Percentiles rank a stretch among this genome's conserved stretches.
These are phyloP conservation scores for Andricus curvator DNA, from an alignment of 2,888 invertebrate species.

Conservation along the genomic window DNA sequence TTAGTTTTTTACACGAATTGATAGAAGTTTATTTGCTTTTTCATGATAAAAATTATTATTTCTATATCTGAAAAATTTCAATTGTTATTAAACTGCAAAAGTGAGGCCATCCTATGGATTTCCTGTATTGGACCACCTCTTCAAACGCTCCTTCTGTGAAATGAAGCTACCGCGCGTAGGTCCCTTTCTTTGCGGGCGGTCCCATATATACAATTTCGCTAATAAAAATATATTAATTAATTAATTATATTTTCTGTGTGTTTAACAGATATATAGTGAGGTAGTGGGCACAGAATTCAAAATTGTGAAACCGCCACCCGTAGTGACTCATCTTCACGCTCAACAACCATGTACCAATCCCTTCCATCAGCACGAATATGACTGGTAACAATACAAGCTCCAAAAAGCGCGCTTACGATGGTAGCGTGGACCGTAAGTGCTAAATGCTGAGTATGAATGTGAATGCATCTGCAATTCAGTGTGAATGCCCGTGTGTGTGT, in stretches of 20 bases:
- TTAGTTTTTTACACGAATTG: no score
- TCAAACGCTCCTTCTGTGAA: no score
- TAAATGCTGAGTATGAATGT: slow-evolving; percentile 14
- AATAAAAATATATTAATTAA: no score
- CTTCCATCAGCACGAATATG: slow-evolving; percentile 75
- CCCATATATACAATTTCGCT: no score
- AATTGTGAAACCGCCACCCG: slow-evolving; percentile 68
- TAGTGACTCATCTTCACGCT: slow-evolving; percentile 74
- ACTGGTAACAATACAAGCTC: slow-evolving; percentile 71
- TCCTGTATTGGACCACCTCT: no score
- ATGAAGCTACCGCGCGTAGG: no score
- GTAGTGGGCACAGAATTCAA: slow-evolving; percentile 69
- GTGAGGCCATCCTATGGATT: no score
- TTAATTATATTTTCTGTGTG: slow-evolving; percentile 9
- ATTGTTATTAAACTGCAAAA: no score
- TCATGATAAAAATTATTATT: no score
- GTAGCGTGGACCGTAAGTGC: slow-evolving; percentile 10
- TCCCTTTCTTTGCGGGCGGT: no score
- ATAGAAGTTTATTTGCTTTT: no score
- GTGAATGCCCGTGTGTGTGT: not conserved
- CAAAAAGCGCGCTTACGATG: not conserved
- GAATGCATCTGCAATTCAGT: slow-evolving; percentile 1
- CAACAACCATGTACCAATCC: slow-evolving; percentile 77
- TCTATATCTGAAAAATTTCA: no score
- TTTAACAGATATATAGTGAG: slow-evolving; percentile 71